Conservation (phyloP, 2,113 vertebrate genomes). For the Leucopternis melanops region DNA sequence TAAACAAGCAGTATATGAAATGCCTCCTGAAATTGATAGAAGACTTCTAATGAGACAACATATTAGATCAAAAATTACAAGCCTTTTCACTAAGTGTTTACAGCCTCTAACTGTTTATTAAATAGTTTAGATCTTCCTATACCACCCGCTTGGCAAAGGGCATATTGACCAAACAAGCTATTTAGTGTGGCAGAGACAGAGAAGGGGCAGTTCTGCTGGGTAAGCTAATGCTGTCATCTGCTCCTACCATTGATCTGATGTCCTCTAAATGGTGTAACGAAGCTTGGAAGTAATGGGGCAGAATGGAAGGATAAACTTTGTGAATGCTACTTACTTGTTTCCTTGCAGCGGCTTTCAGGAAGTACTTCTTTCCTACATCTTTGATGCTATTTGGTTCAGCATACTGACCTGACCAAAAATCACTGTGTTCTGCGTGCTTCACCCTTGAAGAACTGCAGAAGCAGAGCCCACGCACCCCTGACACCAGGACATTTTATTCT, state of each 20-base stretch:
- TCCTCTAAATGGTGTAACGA: neutral
- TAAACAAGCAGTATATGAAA: neutral
- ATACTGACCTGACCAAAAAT: neutral
- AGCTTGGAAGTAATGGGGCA: neutral
- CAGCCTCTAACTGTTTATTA: neutral
- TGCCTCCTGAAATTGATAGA: neutral
- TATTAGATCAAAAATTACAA: neutral
- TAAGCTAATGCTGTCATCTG: neutral
- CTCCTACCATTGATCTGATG: neutral
- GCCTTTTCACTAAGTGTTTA: neutral
- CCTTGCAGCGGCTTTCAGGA: neutral
- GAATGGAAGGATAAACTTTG: neutral
- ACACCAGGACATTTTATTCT: neutral
- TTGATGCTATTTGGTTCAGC: neutral
- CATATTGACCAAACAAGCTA: neutral
- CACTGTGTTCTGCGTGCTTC: neutral
- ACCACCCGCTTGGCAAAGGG: neutral
- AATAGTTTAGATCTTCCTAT: neutral
- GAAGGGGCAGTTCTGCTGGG: neutral
- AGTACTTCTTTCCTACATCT: neutral
- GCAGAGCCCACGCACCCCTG: neutral
- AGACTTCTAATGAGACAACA: neutral
- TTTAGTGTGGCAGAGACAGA: neutral
- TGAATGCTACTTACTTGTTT: neutral
- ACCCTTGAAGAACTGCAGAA: fast-evolving